phyloP scores from a whole-genome alignment of 2,797 vertebrate genomes.

The Eremophila alpestris region DNA sequence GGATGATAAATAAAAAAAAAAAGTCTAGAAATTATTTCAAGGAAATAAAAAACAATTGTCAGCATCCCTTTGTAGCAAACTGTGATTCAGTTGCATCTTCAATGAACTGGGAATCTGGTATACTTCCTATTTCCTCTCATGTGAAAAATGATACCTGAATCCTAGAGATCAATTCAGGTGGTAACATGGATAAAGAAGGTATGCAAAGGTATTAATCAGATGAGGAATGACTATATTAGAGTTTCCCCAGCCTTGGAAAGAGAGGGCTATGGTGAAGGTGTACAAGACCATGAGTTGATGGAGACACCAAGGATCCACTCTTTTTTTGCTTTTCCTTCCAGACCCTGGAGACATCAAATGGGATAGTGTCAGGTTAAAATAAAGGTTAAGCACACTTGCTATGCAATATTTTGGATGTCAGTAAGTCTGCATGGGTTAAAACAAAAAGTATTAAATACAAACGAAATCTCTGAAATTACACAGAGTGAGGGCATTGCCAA shows the following conservation, averaged over 20 bases:
- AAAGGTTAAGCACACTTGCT: background rate
- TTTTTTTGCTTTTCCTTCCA: background rate
- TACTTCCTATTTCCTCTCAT: background rate
- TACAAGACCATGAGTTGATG: background rate
- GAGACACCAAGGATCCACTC: background rate
- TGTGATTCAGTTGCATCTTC: background rate
- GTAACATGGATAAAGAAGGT: background rate
- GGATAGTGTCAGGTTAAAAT: background rate
- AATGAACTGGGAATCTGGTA: background rate
- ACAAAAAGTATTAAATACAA: background rate
- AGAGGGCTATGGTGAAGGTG: background rate
- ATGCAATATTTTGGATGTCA: background rate
- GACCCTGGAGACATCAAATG: background rate
- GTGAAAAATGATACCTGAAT: background rate
- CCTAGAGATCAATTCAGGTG: background rate
- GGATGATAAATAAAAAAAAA: background rate
- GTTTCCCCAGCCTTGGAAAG: background rate
- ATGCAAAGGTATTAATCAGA: background rate
- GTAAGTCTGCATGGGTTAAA: background rate
- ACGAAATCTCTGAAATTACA: background rate
- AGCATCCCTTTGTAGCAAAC: background rate
- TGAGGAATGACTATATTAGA: background rate
- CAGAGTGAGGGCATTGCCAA: background rate
- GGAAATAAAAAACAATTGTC: background rate
- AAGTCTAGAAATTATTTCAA: background rate